Evolutionary conservation across 2,888 invertebrate genomes (phyloP).

Genomic region (Saturnia pavonia): DNA sequence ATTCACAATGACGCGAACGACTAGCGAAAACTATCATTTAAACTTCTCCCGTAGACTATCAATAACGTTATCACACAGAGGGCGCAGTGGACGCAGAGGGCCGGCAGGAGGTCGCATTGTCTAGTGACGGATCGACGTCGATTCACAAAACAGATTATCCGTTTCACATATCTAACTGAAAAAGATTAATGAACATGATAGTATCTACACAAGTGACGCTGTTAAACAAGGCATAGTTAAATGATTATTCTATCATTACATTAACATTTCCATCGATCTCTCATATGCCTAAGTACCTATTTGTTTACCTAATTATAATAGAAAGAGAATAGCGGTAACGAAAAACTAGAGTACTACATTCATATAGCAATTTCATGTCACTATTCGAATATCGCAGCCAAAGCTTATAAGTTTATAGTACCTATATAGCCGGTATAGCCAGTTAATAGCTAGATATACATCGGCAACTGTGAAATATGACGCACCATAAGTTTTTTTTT

Average conservation of each 20-base stretch:
- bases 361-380: no score
- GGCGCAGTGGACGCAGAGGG: conserved; percentile 30
- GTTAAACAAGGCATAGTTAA: neutral
- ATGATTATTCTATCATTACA: neutral
- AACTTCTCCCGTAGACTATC: conserved; percentile 36
- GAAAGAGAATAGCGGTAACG: no score
- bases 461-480: no score
- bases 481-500: no score
- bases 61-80: conserved; percentile 59
- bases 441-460: no score
- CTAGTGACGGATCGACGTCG: conserved; percentile 53
- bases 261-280: neutral
- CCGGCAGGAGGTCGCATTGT: conserved; percentile 44
- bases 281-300: no score
- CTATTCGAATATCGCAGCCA: no score
- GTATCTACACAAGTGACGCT: neutral
- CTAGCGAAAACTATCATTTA: conserved; percentile 5
- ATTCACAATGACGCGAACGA: neutral
- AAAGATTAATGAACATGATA: conserved; percentile 1
- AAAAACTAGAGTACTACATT: no score
- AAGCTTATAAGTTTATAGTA: no score
- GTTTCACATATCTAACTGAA: conserved; percentile 12
- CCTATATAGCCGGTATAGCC: no score
- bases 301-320: no score
- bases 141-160: conserved; percentile 10